Percentiles rank a stretch among this genome's conserved stretches.
Evolutionary conservation across 1,140 invertebrate genomes (phyloP).

Genomic region (Musca vetustissima): DNA sequence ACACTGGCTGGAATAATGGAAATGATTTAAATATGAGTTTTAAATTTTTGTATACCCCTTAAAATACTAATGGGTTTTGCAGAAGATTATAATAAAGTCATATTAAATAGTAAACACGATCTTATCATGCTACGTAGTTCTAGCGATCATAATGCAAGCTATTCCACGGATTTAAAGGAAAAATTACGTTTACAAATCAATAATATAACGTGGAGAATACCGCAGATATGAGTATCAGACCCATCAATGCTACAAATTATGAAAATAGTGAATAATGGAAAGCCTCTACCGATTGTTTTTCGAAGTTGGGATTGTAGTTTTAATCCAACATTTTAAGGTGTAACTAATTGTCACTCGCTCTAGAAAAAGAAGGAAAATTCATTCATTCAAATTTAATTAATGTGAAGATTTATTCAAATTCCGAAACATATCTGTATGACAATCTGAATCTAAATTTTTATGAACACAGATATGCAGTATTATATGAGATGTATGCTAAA

Average conservation of each 20-base stretch:
- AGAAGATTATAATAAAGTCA: constrained; percentile 57
- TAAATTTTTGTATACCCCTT: too few relatives aligned
- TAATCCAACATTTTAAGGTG: background rate
- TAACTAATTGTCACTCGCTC: background rate
- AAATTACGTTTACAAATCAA: constrained; percentile 35
- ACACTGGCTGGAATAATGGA: background rate
- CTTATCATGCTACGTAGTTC: constrained; percentile 45
- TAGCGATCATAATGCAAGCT: constrained; percentile 34
- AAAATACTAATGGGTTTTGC: too few relatives aligned
- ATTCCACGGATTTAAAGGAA: constrained; percentile 20
- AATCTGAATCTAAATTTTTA: constrained; percentile 35
- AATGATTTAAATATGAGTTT: too few relatives aligned
- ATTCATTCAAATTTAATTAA: constrained; percentile 32
- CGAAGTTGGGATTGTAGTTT: constrained; percentile 22
- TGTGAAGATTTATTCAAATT: constrained; percentile 41
- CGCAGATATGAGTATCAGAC: constrained; percentile 23
- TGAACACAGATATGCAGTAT: constrained; percentile 24
- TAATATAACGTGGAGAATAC: constrained; percentile 29
- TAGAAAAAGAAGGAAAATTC: background rate
- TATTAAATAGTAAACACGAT: constrained; percentile 57
- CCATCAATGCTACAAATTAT: too few relatives aligned
- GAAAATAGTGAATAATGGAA: background rate
- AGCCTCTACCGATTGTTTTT: constrained; percentile 11
- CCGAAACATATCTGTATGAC: constrained; percentile 39
- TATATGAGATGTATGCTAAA: constrained; percentile 27